A percentile compares a stretch with the other conserved stretches of the same genome.
These are phyloP conservation scores for Drosophila bocki DNA, from an alignment of 1,140 invertebrate species.

Conservation along the genomic window DNA sequence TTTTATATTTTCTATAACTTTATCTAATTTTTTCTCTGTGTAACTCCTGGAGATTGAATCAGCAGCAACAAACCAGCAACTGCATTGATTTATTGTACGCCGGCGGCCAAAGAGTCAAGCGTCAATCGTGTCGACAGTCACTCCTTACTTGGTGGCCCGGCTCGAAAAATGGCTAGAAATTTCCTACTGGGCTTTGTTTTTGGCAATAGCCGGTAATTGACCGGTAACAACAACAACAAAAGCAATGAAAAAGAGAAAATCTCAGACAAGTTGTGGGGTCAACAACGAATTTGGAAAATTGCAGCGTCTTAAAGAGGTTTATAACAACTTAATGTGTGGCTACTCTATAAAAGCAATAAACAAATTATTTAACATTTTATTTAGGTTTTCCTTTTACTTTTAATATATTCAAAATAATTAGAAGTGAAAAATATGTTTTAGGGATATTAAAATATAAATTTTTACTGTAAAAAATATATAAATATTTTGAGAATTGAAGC, in stretches of 20 bases:
- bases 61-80: constrained; percentile 9
- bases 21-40: neutral
- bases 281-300: constrained; percentile 27
- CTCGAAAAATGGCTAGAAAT: constrained; percentile 67
- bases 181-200: constrained; percentile 58
- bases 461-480: no score
- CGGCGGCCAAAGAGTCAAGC: constrained; percentile 64
- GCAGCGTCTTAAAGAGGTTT: neutral
- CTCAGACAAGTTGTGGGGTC: constrained; percentile 12
- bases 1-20: neutral
- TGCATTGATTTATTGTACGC: constrained; percentile 70
- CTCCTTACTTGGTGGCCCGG: constrained; percentile 46
- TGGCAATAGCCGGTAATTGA: constrained; percentile 45
- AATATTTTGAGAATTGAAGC: no score
- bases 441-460: no score
- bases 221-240: constrained; percentile 2
- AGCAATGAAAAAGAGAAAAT: constrained; percentile 45
- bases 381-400: no score
- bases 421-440: no score
- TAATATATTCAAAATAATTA: no score
- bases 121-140: constrained; percentile 64
- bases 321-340: constrained; percentile 1
- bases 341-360: no score
- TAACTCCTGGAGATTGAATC: constrained; percentile 29
- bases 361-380: no score